Percentiles rank a stretch among this genome's conserved stretches.
These are phyloP conservation scores for Cloeon dipterum DNA, from an alignment of 2,888 invertebrate genomes.

Conservation along the genomic window DNA sequence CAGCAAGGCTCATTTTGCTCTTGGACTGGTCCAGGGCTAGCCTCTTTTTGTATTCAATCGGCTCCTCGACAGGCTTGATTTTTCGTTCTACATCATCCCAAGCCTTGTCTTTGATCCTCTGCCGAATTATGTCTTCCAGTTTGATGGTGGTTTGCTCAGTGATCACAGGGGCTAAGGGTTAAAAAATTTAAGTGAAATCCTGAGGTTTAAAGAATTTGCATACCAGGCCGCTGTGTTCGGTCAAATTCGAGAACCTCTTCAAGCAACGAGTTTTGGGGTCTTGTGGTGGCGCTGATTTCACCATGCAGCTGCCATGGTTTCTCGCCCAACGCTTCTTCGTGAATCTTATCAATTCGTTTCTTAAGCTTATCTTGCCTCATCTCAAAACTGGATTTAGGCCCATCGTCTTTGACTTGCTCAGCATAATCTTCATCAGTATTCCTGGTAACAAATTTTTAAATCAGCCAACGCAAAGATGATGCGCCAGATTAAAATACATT, in stretches of 20 bases:
- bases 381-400: constrained; percentile 42
- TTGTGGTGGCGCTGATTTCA: constrained; percentile 50
- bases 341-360: constrained; percentile 41
- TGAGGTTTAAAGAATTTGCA: constrained; percentile 3
- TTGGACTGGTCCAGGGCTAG: constrained; percentile 80
- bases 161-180: constrained; percentile 49
- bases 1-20: constrained; percentile 75
- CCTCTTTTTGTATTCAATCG: constrained; percentile 66
- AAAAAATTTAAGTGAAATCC: constrained; percentile 2
- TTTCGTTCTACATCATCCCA: constrained; percentile 88
- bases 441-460: too few species aligned
- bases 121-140: constrained; percentile 76
- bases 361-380: constrained; percentile 44
- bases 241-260: constrained; percentile 86
- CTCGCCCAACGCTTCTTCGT: constrained; percentile 48
- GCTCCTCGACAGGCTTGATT: constrained; percentile 59
- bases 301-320: constrained; percentile 90
- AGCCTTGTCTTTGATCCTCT: constrained; percentile 74
- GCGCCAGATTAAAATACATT: too few species aligned
- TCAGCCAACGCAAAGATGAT: too few species aligned
- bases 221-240: constrained; percentile 44
- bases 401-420: constrained; percentile 6
- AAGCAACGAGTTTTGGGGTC: constrained; percentile 81
- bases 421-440: constrained; percentile 1
- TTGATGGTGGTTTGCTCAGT: constrained; percentile 73